A percentile compares a stretch with the other conserved stretches of the same genome.
Conservation (phyloP, 2,797 vertebrate species). For the Xenentodon cancila region DNA sequence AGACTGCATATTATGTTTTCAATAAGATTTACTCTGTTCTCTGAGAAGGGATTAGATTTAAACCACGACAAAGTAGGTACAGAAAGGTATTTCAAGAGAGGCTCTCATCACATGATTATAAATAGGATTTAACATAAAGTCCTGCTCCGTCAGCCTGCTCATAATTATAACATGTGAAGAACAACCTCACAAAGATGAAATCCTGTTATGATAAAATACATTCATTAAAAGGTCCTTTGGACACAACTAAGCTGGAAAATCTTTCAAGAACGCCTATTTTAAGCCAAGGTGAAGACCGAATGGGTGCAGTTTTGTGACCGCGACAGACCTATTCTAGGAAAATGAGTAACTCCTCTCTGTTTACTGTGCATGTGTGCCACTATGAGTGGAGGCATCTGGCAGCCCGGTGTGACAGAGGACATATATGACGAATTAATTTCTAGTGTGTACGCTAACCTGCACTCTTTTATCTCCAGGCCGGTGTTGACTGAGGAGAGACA, state of each 20-base stretch:
- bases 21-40: not conserved
- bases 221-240: not conserved
- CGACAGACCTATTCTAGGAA: conserved; percentile 29
- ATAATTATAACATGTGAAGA: not conserved
- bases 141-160: not conserved
- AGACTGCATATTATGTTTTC: not conserved
- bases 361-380: conserved; percentile 44
- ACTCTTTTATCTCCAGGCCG: conserved; percentile 11
- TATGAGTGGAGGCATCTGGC: conserved; percentile 56
- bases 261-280: not conserved
- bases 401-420: conserved; percentile 38
- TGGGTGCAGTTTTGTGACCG: not conserved
- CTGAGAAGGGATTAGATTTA: not conserved
- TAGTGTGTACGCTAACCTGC: conserved; percentile 36
- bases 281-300: not conserved
- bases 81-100: conserved; percentile 12
- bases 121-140: conserved; percentile 22
- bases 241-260: not conserved
- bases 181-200: not conserved
- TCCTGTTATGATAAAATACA: not conserved
- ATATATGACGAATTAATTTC: conserved; percentile 50
- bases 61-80: not conserved
- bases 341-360: conserved; percentile 8
- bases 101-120: conserved; percentile 5
- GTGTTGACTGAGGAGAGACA: no score